Conservation (phyloP, 2,797 vertebrate genomes). For the Paratrypauchen microcephalus region DNA sequence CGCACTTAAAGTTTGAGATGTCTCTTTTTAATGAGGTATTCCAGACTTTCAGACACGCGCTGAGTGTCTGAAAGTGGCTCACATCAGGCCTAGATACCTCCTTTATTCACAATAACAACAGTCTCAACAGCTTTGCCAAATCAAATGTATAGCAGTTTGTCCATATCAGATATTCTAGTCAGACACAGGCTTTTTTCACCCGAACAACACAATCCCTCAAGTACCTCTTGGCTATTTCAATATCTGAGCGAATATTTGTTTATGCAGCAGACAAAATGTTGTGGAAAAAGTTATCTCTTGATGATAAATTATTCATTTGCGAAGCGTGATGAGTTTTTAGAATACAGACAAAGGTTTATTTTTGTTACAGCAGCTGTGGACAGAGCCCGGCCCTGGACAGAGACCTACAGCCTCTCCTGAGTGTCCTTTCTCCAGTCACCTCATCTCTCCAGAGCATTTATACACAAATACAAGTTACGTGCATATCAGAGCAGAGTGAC, state of each 20-base stretch:
- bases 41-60: not conserved
- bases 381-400: no score
- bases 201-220: not conserved
- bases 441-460: no score
- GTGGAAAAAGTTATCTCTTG: no score
- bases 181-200: not conserved
- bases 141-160: not conserved
- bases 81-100: not conserved
- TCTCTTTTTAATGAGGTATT: not conserved
- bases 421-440: no score
- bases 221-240: not conserved
- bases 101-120: not conserved
- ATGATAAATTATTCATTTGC: no score
- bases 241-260: not conserved
- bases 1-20: not conserved
- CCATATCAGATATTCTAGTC: not conserved
- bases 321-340: no score
- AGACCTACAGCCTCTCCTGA: no score
- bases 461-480: no score
- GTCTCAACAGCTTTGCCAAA: not conserved
- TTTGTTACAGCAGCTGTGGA: no score
- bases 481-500: no score
- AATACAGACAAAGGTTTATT: no score
- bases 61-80: not conserved
- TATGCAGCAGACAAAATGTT: not conserved